Base-by-base conservation (phyloP, 2,113 vertebrate species). In the Lophius piscatorius region DNA sequence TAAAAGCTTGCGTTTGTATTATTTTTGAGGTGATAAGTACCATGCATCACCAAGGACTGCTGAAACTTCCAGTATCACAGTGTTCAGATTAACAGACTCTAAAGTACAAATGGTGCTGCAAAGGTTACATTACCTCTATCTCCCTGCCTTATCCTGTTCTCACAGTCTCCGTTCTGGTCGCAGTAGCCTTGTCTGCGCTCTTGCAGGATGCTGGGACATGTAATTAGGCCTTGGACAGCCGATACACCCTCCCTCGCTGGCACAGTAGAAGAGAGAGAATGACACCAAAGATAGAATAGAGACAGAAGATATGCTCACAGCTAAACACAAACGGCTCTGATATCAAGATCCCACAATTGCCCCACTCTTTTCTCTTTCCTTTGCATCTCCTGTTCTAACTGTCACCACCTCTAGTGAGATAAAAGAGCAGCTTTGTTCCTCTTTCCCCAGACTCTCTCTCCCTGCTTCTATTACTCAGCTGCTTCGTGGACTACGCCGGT, bases 171-270 rank as follows among this genome's bases (percentile, higher is more conserved):
- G 56, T 64, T 62, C 63, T 12, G 21, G 72, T 76, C 36, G 76
- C 63, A 66, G 79, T 78, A 65, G 77, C 75, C 74, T 75, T 56
- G 77, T 44, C 60, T 40, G 69, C 69, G 78, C 84, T 79, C 72
- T 31, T 69, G 80, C 28, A 69, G 74, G 87, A 88, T 86, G 89
- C 85, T 86, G 87, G 89, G 86, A 88, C 80, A 77, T 80, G 68
- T 69, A 76, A 81, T 76, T 78, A 85, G 89, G 87, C 84, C 85
- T 70, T 84, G 86, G 86, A 88, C 81, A 16, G 63, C 51, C 12
- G 58, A 70, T 74, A 65, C 3, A 64, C 82, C 82, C 85, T 89
- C 86, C 86, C 83, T 81, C 81, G 57, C 73, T 26, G 59, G 58
- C 61, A 65, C 66, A 71, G 74, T n/a, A 56, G 52, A 72, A 62